Conservation (phyloP, 1,140 invertebrate species). For the Eupeodes corollae region DNA sequence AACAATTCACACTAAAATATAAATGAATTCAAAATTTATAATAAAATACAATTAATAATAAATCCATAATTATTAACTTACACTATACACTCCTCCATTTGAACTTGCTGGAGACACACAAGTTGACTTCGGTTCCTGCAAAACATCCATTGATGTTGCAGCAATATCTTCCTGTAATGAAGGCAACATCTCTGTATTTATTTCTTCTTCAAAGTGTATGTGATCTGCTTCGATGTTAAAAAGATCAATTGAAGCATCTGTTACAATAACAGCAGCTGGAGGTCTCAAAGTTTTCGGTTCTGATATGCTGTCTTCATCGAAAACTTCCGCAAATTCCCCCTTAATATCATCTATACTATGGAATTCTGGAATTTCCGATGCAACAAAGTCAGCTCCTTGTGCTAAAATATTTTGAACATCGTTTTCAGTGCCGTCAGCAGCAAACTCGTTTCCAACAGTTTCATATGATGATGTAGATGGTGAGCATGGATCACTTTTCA, state of each 20-base stretch:
- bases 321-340: conserved; percentile 16
- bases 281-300: conserved; percentile 26
- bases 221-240: conserved; percentile 35
- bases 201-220: conserved; percentile 18
- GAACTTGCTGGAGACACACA: conserved; percentile 71
- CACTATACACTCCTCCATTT: conserved; percentile 77
- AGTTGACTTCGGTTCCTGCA: conserved; percentile 40
- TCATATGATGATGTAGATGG: conserved; percentile 34
- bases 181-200: conserved; percentile 21
- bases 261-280: conserved; percentile 47
- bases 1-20: conserved; percentile 61
- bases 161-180: conserved; percentile 4
- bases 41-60: background rate
- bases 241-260: conserved; percentile 53
- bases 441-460: conserved; percentile 24
- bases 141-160: conserved; percentile 24
- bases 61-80: too few species aligned
- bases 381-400: too few species aligned
- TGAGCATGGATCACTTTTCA: conserved; percentile 18
- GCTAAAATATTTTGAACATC: background rate
- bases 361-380: conserved; percentile 21
- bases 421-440: conserved; percentile 1
- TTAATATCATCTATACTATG: conserved; percentile 30
- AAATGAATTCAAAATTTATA: conserved; percentile 7
- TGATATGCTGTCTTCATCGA: background rate